These are phyloP conservation scores for Rhynchomys soricoides DNA, from an alignment of 2,113 vertebrate species.

Conservation along the genomic window DNA sequence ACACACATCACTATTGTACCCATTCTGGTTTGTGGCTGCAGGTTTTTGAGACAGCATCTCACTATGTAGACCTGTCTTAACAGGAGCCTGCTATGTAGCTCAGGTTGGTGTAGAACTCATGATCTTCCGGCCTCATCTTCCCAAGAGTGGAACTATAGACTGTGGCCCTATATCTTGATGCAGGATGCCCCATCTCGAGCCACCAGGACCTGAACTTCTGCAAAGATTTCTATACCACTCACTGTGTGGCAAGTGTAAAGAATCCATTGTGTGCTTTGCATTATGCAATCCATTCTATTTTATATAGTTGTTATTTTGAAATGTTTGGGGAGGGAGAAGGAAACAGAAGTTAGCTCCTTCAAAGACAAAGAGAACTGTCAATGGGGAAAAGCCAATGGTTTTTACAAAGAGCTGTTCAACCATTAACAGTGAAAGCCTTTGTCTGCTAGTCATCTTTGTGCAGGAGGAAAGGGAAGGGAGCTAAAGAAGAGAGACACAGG, in stretches of 20 bases:
- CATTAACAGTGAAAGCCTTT: not conserved
- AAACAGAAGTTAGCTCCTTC: not conserved
- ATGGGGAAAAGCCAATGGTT: conserved; percentile 10
- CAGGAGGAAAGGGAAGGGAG: not conserved
- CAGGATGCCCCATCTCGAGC: not conserved
- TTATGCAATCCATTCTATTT: not conserved
- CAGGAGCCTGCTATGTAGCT: not conserved
- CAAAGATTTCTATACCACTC: not conserved
- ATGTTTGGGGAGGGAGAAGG: not conserved
- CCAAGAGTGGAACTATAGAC: not conserved
- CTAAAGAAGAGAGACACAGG: not conserved
- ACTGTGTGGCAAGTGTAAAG: not conserved
- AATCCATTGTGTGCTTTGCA: not conserved
- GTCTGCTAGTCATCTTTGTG: not conserved
- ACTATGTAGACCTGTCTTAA: not conserved
- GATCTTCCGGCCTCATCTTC: not conserved
- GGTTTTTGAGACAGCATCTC: not conserved
- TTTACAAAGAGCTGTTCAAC: conserved; percentile 33
- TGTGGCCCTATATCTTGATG: not conserved
- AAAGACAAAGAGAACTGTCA: conserved; percentile 14
- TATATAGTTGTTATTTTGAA: not conserved
- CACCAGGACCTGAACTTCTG: not conserved
- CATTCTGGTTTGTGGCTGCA: not conserved
- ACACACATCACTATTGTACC: not conserved
- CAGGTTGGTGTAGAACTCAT: not conserved